These are phyloP conservation scores for Porites rus DNA, from an alignment of 92 coral and sea anemone species.

Conservation along the genomic window DNA sequence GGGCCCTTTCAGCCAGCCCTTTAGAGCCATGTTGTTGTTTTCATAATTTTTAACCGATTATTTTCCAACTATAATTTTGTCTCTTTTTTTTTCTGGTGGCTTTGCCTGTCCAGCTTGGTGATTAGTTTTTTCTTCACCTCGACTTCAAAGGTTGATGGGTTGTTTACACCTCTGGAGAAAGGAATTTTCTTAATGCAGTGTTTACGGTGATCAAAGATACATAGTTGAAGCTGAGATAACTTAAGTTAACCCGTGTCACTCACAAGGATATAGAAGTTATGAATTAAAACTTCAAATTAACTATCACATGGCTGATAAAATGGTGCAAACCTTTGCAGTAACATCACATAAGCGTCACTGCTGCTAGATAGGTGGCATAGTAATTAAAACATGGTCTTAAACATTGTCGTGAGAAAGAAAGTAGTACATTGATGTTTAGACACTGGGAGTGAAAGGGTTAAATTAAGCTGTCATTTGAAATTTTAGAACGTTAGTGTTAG, in stretches of 20 bases:
- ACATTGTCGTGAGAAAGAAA: slow-evolving; percentile 12
- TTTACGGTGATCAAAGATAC: neutral
- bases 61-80: neutral
- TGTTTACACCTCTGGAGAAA: too few relatives aligned
- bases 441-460: slow-evolving; percentile 38
- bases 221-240: slow-evolving; percentile 1
- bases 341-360: slow-evolving; percentile 25
- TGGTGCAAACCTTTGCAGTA: slow-evolving; percentile 38
- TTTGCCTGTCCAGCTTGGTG: neutral
- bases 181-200: too few relatives aligned
- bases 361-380: slow-evolving; percentile 32
- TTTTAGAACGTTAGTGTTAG: slow-evolving; percentile 4
- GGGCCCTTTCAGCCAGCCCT: neutral
- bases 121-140: too few relatives aligned
- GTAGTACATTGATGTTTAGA: slow-evolving; percentile 35
- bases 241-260: slow-evolving; percentile 9
- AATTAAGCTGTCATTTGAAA: slow-evolving; percentile 33
- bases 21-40: too few relatives aligned
- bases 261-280: slow-evolving; percentile 11
- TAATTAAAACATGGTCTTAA: slow-evolving; percentile 33
- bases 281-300: slow-evolving; percentile 25
- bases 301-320: slow-evolving; percentile 27
- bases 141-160: too few relatives aligned
- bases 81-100: neutral
- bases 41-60: too few relatives aligned